phyloP scores from a whole-genome alignment of 2,797 vertebrate genomes.

The Tragopan temminckii region DNA sequence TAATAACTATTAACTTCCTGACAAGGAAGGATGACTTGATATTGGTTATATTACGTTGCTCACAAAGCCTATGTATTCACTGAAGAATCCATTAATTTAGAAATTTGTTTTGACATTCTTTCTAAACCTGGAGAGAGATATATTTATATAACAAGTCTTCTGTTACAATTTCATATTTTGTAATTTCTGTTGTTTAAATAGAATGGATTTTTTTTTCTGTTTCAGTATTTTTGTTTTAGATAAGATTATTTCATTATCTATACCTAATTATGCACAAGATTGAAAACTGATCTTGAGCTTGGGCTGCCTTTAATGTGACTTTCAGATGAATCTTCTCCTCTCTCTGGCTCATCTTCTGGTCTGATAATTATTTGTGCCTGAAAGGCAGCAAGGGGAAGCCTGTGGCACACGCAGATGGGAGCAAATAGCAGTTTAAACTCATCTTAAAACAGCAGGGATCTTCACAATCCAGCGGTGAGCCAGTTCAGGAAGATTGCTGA shows the following conservation, averaged over 20 bases:
- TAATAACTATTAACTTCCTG: conserved; percentile 10
- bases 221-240: neutral
- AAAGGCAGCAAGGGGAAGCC: neutral
- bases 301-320: neutral
- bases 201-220: fast-evolving
- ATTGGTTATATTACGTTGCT: neutral
- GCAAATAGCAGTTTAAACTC: neutral
- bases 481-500: neutral
- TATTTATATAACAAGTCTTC: neutral
- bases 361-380: neutral
- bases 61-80: neutral
- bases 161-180: neutral
- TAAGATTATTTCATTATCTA: neutral
- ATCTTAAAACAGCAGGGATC: neutral
- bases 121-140: neutral
- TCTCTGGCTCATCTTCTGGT: neutral
- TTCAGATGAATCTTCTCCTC: neutral
- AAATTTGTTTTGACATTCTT: neutral
- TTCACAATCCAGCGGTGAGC: neutral
- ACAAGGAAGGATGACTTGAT: conserved; percentile 24
- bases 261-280: neutral
- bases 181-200: neutral
- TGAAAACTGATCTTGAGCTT: neutral
- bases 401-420: neutral
- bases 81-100: neutral